These are phyloP conservation scores for Agrilus biguttatus DNA, from an alignment of 2,888 invertebrate genomes.

Conservation along the genomic window DNA sequence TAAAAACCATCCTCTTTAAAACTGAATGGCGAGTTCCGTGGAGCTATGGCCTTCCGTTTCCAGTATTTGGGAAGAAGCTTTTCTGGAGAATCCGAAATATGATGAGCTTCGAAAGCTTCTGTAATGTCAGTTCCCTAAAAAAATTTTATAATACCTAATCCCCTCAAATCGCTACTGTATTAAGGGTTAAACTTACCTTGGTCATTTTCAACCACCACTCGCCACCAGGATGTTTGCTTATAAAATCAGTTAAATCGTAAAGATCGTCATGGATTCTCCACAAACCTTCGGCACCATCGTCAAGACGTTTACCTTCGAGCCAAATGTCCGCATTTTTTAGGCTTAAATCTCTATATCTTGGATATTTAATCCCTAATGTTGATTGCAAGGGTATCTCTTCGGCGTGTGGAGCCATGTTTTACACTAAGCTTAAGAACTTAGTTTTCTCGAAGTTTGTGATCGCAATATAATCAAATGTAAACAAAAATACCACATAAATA, in stretches of 20 bases:
- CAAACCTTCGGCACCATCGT: slow-evolving; percentile 58
- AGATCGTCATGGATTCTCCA: slow-evolving; percentile 64
- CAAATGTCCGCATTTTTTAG: slow-evolving; percentile 27
- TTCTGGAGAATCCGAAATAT: slow-evolving; percentile 40
- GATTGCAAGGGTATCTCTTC: neutral
- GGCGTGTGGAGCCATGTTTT: neutral
- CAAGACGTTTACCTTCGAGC: slow-evolving; percentile 47
- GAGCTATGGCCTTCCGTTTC: slow-evolving; percentile 44
- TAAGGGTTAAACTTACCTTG: slow-evolving; percentile 45
- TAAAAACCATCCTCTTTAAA: slow-evolving; percentile 64
- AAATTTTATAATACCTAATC: neutral
- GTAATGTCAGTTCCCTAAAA: slow-evolving; percentile 42
- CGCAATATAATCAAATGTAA: neutral
- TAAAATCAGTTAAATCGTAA: slow-evolving; percentile 72
- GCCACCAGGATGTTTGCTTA: slow-evolving; percentile 74
- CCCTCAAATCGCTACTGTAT: neutral
- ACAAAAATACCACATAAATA: neutral
- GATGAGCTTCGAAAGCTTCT: slow-evolving; percentile 63
- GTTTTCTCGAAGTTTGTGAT: neutral
- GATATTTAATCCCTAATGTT: slow-evolving; percentile 6
- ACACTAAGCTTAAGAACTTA: neutral
- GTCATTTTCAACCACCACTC: slow-evolving; percentile 55
- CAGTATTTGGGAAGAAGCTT: slow-evolving; percentile 49
- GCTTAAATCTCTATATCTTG: slow-evolving; percentile 3
- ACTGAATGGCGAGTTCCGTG: slow-evolving; percentile 57